phyloP scores from a whole-genome alignment of 2,113 vertebrate species.

The Pteruthius melanotis region DNA sequence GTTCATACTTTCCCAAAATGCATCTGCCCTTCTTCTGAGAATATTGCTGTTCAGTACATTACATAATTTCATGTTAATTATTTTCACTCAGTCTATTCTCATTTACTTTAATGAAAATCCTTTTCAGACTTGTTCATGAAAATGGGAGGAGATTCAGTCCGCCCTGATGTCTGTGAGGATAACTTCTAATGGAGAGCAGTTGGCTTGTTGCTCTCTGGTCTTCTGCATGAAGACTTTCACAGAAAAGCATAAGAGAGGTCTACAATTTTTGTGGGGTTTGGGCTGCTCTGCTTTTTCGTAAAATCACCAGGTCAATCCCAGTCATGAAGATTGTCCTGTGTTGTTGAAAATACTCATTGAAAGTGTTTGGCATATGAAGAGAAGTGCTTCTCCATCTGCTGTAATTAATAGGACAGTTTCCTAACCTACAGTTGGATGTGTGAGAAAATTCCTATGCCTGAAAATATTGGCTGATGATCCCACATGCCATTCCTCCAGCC shows the following conservation, averaged over 20 bases:
- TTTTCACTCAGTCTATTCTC: not conserved
- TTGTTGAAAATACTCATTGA: not conserved
- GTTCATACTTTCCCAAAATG: not conserved
- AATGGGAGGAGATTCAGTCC: not conserved
- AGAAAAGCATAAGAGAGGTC: not conserved
- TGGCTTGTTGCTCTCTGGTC: not conserved
- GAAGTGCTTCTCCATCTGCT: not conserved
- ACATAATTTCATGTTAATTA: conserved; percentile 21
- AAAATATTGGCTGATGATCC: conserved; percentile 14
- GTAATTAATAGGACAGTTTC: conserved; percentile 16
- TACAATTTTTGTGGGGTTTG: not conserved
- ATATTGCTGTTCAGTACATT: not conserved
- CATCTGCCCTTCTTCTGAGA: not conserved
- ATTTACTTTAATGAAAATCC: conserved; percentile 24
- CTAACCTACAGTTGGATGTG: not conserved
- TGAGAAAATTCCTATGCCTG: conserved; percentile 51
- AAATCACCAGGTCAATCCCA: not conserved
- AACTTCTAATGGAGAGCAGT: not conserved
- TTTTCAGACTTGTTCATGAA: conserved; percentile 7
- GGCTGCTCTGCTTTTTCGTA: not conserved
- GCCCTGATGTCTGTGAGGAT: not conserved
- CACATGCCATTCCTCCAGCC: not conserved
- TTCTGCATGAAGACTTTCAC: not conserved
- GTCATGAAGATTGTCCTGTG: not conserved
- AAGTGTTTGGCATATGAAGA: not conserved